phyloP scores from a whole-genome alignment of 2,113 vertebrate genomes.

The Syngnathus typhle region DNA sequence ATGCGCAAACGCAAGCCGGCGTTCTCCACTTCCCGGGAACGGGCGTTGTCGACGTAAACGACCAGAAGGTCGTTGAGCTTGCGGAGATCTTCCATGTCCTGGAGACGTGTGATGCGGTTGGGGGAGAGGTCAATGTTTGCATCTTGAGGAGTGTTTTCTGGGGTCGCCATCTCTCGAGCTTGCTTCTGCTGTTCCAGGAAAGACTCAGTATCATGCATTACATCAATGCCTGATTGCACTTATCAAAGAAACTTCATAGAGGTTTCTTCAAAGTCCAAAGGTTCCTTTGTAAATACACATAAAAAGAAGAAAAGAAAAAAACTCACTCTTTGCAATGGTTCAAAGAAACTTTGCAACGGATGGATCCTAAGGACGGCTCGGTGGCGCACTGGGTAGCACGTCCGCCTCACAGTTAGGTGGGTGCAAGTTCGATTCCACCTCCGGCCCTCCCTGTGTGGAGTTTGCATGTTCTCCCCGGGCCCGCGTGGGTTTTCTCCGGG shows the following conservation, averaged over 20 bases:
- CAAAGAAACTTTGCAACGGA: not conserved
- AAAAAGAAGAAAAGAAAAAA: not conserved
- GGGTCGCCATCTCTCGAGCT: conserved; percentile 27
- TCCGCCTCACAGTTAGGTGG: too few species aligned
- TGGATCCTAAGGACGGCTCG: conserved; percentile 65
- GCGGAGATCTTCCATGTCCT: conserved; percentile 94
- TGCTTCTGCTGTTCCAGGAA: not conserved
- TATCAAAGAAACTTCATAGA: not conserved
- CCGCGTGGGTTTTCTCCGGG: too few species aligned
- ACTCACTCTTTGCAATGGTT: conserved; percentile 38
- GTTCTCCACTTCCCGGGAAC: conserved; percentile 90
- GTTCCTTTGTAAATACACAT: not conserved
- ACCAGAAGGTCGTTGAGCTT: conserved; percentile 96
- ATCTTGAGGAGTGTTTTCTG: conserved; percentile 52
- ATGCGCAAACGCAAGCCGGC: conserved; percentile 87
- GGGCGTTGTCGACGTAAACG: conserved; percentile 93
- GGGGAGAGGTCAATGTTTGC: conserved; percentile 77
- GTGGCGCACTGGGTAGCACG: conserved; percentile 78
- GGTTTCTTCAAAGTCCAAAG: not conserved
- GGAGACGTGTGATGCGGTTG: conserved; percentile 91
- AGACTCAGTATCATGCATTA: not conserved
- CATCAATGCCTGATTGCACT: not conserved
- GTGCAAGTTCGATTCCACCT: too few species aligned
- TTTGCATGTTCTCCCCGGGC: too few species aligned
- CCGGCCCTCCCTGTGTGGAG: too few species aligned